Percentiles rank a stretch among this genome's conserved stretches.
Evolutionary conservation across 2,888 invertebrate species (phyloP).

Genomic region (Ptychoptera contaminata): DNA sequence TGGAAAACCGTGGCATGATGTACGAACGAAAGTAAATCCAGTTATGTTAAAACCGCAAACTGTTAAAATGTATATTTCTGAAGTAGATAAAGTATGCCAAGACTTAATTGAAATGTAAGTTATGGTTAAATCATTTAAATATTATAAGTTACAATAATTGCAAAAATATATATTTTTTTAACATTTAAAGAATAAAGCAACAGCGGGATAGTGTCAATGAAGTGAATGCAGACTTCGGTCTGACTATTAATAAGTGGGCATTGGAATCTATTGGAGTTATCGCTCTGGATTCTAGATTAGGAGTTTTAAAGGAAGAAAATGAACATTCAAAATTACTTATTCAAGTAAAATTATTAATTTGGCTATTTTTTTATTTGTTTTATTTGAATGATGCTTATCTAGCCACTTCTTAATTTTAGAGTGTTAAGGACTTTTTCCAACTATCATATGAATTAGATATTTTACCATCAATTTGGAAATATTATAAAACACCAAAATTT

Average conservation of each 20-base stretch:
- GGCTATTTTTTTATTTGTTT: neutral
- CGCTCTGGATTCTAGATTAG: constrained; percentile 26
- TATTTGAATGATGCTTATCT: neutral
- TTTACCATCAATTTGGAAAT: constrained; percentile 23
- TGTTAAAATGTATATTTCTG: constrained; percentile 35
- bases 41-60: constrained; percentile 46
- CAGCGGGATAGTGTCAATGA: constrained; percentile 20
- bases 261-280: constrained; percentile 36
- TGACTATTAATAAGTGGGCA: constrained; percentile 38
- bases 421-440: constrained; percentile 6
- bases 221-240: constrained; percentile 31
- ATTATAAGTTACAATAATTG: no score
- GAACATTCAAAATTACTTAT: no score
- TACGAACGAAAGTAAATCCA: constrained; percentile 49
- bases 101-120: constrained; percentile 24
- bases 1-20: constrained; percentile 48
- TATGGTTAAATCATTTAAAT: no score
- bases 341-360: no score
- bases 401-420: neutral
- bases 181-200: constrained; percentile 22
- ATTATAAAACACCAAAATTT: constrained; percentile 20
- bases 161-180: neutral
- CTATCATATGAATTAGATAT: constrained; percentile 17
- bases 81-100: constrained; percentile 34
- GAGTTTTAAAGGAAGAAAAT: constrained; percentile 16